These are phyloP conservation scores for Ectemnius cavifrons DNA, from an alignment of 2,888 invertebrate species.

Conservation along the genomic window DNA sequence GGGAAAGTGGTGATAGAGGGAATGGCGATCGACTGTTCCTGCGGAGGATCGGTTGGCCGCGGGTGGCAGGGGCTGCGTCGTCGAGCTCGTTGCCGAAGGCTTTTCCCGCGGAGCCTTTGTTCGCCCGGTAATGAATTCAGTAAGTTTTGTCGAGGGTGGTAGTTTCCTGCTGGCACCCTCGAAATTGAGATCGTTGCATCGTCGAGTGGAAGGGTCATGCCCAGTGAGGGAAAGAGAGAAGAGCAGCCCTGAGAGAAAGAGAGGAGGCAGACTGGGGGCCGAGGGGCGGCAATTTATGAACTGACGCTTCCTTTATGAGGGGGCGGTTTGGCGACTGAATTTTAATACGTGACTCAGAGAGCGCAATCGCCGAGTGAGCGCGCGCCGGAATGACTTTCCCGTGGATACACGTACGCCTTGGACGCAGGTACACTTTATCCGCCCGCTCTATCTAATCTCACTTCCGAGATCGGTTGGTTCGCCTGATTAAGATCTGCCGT, in stretches of 20 bases:
- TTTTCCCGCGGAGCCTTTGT: slow-evolving; percentile 70
- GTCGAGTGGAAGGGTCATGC: slow-evolving; percentile 50
- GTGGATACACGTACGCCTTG: slow-evolving; percentile 26
- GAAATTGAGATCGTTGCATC: slow-evolving; percentile 71
- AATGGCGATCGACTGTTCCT: slow-evolving; percentile 25
- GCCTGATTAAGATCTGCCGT: slow-evolving; percentile 43
- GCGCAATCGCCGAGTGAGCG: slow-evolving; percentile 51
- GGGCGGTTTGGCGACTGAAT: slow-evolving; percentile 72
- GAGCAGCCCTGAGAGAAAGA: slow-evolving; percentile 14
- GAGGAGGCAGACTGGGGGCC: slow-evolving; percentile 27
- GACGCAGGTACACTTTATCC: slow-evolving; percentile 38
- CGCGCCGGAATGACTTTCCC: slow-evolving; percentile 33
- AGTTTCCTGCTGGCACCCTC: slow-evolving; percentile 76
- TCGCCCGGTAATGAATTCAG: slow-evolving; percentile 75
- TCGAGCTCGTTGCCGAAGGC: slow-evolving; percentile 66
- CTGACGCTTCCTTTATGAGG: slow-evolving; percentile 76
- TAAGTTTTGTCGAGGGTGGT: slow-evolving; percentile 76
- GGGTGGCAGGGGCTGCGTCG: not conserved
- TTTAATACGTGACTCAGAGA: slow-evolving; percentile 73
- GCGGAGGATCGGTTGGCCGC: slow-evolving; percentile 1
- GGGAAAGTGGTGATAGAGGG: slow-evolving; percentile 12
- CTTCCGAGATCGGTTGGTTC: slow-evolving; percentile 32
- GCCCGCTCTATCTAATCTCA: slow-evolving; percentile 43
- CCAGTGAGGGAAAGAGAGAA: slow-evolving; percentile 22
- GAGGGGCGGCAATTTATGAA: slow-evolving; percentile 73